A percentile compares a stretch with the other conserved stretches of the same genome.
These are phyloP conservation scores for Rhodophaea formosa DNA, from an alignment of 2,888 invertebrate species.

Conservation along the genomic window DNA sequence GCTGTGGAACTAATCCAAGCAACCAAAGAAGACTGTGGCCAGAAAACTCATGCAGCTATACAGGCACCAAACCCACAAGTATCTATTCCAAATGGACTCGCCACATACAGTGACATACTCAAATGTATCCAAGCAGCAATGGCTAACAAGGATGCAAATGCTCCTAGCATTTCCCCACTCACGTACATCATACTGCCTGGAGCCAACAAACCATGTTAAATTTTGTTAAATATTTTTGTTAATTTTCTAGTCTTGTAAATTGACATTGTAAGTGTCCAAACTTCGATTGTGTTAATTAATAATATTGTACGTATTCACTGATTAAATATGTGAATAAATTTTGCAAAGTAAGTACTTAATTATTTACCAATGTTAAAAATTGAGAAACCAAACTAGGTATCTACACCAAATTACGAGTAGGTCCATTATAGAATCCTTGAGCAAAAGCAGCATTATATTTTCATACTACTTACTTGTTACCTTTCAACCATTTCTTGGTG, in stretches of 20 bases:
- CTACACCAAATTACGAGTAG: too few relatives aligned
- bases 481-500: too few relatives aligned
- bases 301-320: not conserved
- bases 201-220: slow-evolving; percentile 48
- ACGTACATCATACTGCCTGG: slow-evolving; percentile 60
- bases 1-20: not conserved
- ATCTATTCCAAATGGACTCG: slow-evolving; percentile 24
- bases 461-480: too few relatives aligned
- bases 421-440: too few relatives aligned
- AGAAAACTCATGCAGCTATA: slow-evolving; percentile 21
- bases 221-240: not conserved
- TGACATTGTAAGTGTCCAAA: slow-evolving; percentile 23
- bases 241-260: slow-evolving; percentile 44
- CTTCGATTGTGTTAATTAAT: not conserved
- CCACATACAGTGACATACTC: slow-evolving; percentile 57
- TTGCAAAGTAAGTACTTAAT: not conserved
- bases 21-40: slow-evolving; percentile 14
- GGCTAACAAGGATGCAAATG: slow-evolving; percentile 29
- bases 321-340: slow-evolving; percentile 17
- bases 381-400: too few relatives aligned
- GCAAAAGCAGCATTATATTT: too few relatives aligned
- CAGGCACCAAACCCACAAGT: slow-evolving; percentile 6
- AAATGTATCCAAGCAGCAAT: slow-evolving; percentile 59
- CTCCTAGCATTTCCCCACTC: slow-evolving; percentile 48
- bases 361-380: too few relatives aligned